phyloP scores from a whole-genome alignment of 2,113 vertebrate species.

The Carlito syrichta region DNA sequence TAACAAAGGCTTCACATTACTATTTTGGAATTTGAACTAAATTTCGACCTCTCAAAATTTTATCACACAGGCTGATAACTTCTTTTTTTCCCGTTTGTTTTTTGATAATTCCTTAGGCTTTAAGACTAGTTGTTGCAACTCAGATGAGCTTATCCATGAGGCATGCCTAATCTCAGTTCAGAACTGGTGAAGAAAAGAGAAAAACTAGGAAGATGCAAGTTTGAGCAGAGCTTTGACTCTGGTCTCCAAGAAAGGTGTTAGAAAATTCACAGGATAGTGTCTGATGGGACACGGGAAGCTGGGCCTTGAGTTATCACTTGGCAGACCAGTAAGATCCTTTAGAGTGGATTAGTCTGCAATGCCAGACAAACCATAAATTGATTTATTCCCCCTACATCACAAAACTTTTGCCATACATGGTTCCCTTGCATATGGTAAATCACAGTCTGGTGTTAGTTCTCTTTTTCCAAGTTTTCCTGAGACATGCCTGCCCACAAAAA shows the following conservation, averaged over 20 bases:
- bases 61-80: background rate
- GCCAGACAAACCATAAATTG: background rate
- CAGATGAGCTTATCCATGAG: background rate
- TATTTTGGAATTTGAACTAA: background rate
- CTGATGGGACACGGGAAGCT: background rate
- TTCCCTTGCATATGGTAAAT: background rate
- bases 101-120: background rate
- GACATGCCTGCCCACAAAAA: background rate
- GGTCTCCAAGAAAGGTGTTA: too few species aligned
- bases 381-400: too few species aligned
- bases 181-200: background rate
- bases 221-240: background rate
- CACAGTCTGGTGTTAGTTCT: background rate
- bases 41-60: background rate
- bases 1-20: background rate
- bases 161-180: background rate
- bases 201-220: background rate
- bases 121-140: background rate
- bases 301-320: background rate
- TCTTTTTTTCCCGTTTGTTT: background rate
- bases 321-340: background rate
- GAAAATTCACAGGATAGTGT: background rate
- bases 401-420: background rate
- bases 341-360: background rate
- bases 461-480: background rate